Evolutionary conservation across 2,113 vertebrate species (phyloP).

Genomic region (Pterocles burchelli): DNA sequence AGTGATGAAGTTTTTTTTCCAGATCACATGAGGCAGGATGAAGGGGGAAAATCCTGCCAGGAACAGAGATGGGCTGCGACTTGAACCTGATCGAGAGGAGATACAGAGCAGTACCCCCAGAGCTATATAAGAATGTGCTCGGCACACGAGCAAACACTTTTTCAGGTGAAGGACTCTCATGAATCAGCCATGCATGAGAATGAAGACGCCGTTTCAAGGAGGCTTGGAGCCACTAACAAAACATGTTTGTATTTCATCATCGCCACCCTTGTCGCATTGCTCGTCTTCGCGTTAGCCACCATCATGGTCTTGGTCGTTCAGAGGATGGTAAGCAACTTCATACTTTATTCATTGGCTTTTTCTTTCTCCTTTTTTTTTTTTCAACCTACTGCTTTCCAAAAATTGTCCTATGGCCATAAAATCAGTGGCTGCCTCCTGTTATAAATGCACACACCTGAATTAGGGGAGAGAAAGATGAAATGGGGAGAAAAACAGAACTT

Average conservation of each 20-base stretch:
- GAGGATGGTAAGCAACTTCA: constrained; percentile 66
- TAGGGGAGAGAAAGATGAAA: neutral
- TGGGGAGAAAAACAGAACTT: neutral
- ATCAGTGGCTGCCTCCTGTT: neutral
- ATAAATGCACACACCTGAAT: neutral
- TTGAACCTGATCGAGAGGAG: constrained; percentile 51
- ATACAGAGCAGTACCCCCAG: constrained; percentile 59
- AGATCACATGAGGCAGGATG: constrained; percentile 82
- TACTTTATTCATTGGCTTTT: neutral
- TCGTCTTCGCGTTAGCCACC: constrained; percentile 67
- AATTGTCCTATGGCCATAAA: neutral
- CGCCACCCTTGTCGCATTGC: constrained; percentile 10
- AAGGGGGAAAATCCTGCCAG: constrained; percentile 80
- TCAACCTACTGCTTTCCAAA: neutral
- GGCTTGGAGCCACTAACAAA: constrained; percentile 40
- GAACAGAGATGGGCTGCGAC: constrained; percentile 72
- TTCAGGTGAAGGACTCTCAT: constrained; percentile 43
- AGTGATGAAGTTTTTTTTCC: constrained; percentile 78
- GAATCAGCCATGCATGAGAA: constrained; percentile 69
- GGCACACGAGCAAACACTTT: constrained; percentile 35
- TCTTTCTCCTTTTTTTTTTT: neutral
- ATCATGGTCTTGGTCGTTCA: constrained; percentile 72
- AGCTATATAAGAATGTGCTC: constrained; percentile 77
- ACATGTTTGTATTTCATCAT: constrained; percentile 60
- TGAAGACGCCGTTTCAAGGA: neutral